Conservation (phyloP, 2,797 vertebrate genomes). For the Liparis tanakae region DNA sequence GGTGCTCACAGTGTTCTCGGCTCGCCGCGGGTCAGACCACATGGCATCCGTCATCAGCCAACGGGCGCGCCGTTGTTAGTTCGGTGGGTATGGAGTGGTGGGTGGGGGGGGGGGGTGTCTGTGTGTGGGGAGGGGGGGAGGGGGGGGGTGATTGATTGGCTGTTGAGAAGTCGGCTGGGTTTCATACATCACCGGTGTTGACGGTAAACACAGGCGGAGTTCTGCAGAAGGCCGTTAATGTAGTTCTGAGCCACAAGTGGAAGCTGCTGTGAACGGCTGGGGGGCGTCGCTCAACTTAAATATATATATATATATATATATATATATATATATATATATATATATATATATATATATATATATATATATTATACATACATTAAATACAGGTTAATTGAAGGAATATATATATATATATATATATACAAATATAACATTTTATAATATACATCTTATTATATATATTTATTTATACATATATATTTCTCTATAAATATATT, state of each 20-base stretch:
- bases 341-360: too few relatives aligned
- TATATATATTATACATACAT: too few relatives aligned
- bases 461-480: too few relatives aligned
- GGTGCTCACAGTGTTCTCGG: slow-evolving; percentile 63
- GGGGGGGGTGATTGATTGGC: slow-evolving; percentile 72
- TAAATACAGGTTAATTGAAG: too few relatives aligned
- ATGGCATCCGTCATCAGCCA: slow-evolving; percentile 69
- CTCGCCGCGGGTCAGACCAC: slow-evolving; percentile 33
- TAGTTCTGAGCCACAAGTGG: slow-evolving; percentile 36
- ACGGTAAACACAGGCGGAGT: slow-evolving; percentile 59
- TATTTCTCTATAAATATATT: too few relatives aligned
- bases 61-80: slow-evolving; percentile 41
- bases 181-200: slow-evolving; percentile 66
- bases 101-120: too few relatives aligned
- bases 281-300: slow-evolving; percentile 6
- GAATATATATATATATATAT: too few relatives aligned
- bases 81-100: slow-evolving; percentile 24
- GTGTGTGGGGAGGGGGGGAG: too few relatives aligned
- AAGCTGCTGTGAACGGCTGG: slow-evolving; percentile 3
- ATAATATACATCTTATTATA: too few relatives aligned
- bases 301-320: too few relatives aligned
- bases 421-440: too few relatives aligned
- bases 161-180: slow-evolving; percentile 54
- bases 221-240: slow-evolving; percentile 32
- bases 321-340: too few relatives aligned